A percentile compares a stretch with the other conserved stretches of the same genome.
These are phyloP conservation scores for Aproaerema taeniolella DNA, from an alignment of 2,888 invertebrate species.

Conservation along the genomic window DNA sequence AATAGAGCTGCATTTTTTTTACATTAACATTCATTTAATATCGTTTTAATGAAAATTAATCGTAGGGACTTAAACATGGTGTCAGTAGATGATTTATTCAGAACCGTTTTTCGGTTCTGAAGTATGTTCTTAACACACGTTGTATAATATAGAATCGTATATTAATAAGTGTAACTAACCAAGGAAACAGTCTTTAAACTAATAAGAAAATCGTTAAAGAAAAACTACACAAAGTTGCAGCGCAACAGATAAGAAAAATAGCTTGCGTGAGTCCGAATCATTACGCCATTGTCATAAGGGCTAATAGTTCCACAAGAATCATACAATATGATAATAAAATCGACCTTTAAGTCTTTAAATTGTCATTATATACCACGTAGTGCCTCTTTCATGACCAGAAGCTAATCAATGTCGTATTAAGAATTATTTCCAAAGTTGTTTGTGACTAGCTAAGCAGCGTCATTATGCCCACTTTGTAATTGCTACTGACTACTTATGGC, in stretches of 20 bases:
- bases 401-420: constrained; percentile 74
- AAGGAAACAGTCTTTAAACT: no score
- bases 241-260: constrained; percentile 50
- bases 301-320: constrained; percentile 74
- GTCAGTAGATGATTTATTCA: no score
- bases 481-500: constrained; percentile 52
- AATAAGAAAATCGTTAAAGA: constrained; percentile 9
- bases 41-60: no score
- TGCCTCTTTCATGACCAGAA: constrained; percentile 49
- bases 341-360: constrained; percentile 75
- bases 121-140: no score
- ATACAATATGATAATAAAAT: constrained; percentile 76
- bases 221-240: constrained; percentile 12
- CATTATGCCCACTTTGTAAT: constrained; percentile 66
- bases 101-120: no score
- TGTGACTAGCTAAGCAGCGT: constrained; percentile 64
- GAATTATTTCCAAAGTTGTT: constrained; percentile 69
- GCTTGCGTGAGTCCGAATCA: constrained; percentile 62
- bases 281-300: constrained; percentile 73
- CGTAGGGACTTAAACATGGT: no score
- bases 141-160: no score
- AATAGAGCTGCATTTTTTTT: no score
- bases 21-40: no score
- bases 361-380: constrained; percentile 68
- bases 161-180: no score